phyloP scores from a whole-genome alignment of 2,797 vertebrate species.

The Novumbra hubbsi region DNA sequence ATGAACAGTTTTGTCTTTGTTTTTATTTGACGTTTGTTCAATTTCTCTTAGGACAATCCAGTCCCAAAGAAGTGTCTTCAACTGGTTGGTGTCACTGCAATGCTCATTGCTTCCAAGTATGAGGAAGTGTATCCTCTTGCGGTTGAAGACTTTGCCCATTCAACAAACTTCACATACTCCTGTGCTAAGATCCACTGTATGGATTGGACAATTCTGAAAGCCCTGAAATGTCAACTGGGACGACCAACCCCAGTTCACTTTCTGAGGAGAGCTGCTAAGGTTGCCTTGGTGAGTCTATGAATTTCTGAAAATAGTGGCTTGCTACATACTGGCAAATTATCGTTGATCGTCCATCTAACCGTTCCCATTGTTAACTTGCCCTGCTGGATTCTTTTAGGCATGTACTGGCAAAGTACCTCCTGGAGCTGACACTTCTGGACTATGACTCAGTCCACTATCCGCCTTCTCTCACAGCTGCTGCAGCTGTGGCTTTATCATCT shows the following conservation, averaged over 20 bases:
- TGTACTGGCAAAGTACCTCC: neutral
- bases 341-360: neutral
- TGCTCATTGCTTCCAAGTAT: constrained; percentile 41
- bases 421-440: neutral
- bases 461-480: neutral
- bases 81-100: constrained; percentile 53
- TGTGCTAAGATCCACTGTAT: neutral
- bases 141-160: constrained; percentile 33
- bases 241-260: constrained; percentile 24
- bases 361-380: neutral
- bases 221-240: constrained; percentile 20
- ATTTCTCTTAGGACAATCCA: constrained; percentile 48
- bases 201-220: constrained; percentile 19
- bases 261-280: constrained; percentile 25
- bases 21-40: neutral
- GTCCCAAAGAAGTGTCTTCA: constrained; percentile 60
- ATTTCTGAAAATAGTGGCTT: neutral
- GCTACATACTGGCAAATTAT: neutral
- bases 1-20: neutral
- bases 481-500: neutral
- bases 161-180: neutral
- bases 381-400: neutral
- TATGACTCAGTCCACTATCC: constrained; percentile 5
- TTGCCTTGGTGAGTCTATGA: constrained; percentile 15
- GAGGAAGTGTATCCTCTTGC: constrained; percentile 36